Base-by-base conservation (phyloP, 2,888 invertebrate genomes). In the Arenicola marina region DNA sequence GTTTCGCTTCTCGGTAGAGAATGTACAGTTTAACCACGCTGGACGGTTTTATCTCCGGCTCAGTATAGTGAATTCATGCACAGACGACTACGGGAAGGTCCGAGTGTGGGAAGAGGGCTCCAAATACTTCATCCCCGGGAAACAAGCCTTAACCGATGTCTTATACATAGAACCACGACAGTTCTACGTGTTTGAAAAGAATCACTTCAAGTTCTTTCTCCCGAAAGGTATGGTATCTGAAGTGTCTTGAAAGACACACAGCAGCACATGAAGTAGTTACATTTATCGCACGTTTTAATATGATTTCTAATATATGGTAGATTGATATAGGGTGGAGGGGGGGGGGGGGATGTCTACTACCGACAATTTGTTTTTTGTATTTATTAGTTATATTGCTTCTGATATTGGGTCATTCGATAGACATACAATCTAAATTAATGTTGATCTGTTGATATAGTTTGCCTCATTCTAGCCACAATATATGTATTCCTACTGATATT, bases 21-120 rank as follows among this genome's bases (percentile, higher is more conserved):
- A 74, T 67, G 75, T 73, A 45, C 77, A 75, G 74, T 78, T 76
- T 63, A 76, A 76, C 65, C 71, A 74, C 56, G 65, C 68, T 38
- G 78, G 78, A 2, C 67, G 72, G 56, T 79, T 75, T 63, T 73
- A 71, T 59, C 66, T 76, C 51, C 71, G 71, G 45, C 65, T 75
- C 51, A 72, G 73, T 24, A 67, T 76, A 11, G 70, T 74, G 59
- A 78, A 72, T 62, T 15, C 56, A 24, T 69, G 72, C 43, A 75
- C 74, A 2, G 71, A 70, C 15, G 77, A 79, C 59, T 76, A 69
- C 53, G 68, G 69, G 34, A 51, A 63, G 34, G 66, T 76, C 11
- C 61, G 68, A 15, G 21, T 51, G 24, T 3, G 4, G 18, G 24
- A 56, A 4, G n/a, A 21, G 11, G 34, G 18, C n/a, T 7, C 26